phyloP scores from a whole-genome alignment of 2,113 vertebrate species.

The Notothenia rossii region DNA sequence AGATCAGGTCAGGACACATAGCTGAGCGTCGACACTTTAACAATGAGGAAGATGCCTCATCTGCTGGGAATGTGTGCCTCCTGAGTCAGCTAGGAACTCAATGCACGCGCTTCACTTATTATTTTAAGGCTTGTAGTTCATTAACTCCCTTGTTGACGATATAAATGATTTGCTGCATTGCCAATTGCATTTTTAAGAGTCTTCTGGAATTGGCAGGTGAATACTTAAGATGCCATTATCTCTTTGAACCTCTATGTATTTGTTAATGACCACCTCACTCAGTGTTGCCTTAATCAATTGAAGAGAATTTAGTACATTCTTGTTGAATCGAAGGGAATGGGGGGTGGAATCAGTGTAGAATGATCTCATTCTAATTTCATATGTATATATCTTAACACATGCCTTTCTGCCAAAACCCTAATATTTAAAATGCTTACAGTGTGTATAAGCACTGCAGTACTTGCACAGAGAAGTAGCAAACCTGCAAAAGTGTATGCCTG shows the following conservation, averaged over 20 bases:
- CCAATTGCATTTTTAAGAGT: not conserved
- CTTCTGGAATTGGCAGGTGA: not conserved
- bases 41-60: not conserved
- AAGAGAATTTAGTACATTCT: no score
- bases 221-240: not conserved
- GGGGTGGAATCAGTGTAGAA: no score
- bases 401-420: no score
- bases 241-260: no score
- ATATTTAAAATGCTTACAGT: no score
- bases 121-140: not conserved
- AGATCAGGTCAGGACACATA: conserved; percentile 41
- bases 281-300: not conserved
- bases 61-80: not conserved
- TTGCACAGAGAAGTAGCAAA: no score
- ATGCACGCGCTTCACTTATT: not conserved
- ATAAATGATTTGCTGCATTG: not conserved
- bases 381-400: no score
- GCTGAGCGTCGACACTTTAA: not conserved
- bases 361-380: no score
- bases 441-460: no score
- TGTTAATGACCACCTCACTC: no score
- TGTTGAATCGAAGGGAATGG: no score
- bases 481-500: no score
- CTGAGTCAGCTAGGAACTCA: not conserved
- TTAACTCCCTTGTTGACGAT: not conserved